Percentiles rank a stretch among this genome's conserved stretches.
These are phyloP conservation scores for Drosophila lacertosa DNA, from an alignment of 1,140 invertebrate genomes.

Conservation along the genomic window DNA sequence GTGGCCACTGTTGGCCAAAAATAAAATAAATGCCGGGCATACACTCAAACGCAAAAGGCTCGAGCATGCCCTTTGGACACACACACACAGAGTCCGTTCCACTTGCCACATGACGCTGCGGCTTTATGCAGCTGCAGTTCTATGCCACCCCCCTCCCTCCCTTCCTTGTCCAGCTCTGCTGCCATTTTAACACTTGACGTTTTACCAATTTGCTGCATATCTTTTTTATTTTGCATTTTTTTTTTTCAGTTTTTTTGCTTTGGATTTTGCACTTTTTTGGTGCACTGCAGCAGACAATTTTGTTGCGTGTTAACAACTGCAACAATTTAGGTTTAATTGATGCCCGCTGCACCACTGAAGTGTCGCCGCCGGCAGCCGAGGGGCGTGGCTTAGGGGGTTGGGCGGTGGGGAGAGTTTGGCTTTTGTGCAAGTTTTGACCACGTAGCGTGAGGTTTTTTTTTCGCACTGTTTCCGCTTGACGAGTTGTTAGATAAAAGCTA, in stretches of 20 bases:
- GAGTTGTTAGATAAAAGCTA: slow-evolving; percentile 82
- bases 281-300: slow-evolving; percentile 80
- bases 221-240: slow-evolving; percentile 32
- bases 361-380: slow-evolving; percentile 47
- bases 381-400: background rate
- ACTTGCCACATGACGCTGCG: slow-evolving; percentile 18
- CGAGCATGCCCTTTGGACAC: slow-evolving; percentile 8
- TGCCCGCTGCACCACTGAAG: slow-evolving; percentile 71
- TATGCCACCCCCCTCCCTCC: slow-evolving; percentile 42
- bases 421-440: slow-evolving; percentile 69
- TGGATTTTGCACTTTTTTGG: slow-evolving; percentile 54
- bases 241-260: slow-evolving; percentile 44
- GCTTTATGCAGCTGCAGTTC: slow-evolving; percentile 73
- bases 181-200: slow-evolving; percentile 68
- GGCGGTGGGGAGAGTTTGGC: slow-evolving; percentile 2
- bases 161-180: background rate
- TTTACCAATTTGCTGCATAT: slow-evolving; percentile 71
- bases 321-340: slow-evolving; percentile 83
- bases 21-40: slow-evolving; percentile 53
- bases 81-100: background rate
- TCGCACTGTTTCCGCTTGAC: slow-evolving; percentile 69
- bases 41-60: slow-evolving; percentile 17
- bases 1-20: slow-evolving; percentile 42
- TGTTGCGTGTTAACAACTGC: slow-evolving; percentile 82
- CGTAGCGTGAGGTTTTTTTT: slow-evolving; percentile 39